phyloP scores from a whole-genome alignment of 2,797 vertebrate genomes.

The Typhlichthys eigenmanni region DNA sequence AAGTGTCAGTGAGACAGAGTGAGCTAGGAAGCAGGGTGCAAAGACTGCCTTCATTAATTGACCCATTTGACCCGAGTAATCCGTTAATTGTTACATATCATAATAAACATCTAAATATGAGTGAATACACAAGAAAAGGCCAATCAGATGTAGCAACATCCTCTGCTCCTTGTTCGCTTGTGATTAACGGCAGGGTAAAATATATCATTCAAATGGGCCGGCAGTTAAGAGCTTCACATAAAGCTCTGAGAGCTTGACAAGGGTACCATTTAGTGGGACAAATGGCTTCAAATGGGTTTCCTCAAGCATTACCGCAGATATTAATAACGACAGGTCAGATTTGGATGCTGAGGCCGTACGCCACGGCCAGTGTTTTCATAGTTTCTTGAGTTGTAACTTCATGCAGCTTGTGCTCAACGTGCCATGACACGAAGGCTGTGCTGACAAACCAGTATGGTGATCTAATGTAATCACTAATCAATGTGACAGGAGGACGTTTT shows the following conservation, averaged over 20 bases:
- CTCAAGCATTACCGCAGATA: conserved; percentile 61
- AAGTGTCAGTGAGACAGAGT: conserved; percentile 14
- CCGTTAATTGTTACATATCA: conserved; percentile 7
- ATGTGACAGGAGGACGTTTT: neutral
- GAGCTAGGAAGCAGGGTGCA: neutral
- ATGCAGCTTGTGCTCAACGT: conserved; percentile 24
- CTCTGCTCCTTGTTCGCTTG: conserved; percentile 41
- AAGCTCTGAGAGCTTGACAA: conserved; percentile 57
- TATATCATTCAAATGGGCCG: conserved; percentile 57
- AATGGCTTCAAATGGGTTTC: conserved; percentile 69
- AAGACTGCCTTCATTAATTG: conserved; percentile 12
- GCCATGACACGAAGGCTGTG: conserved; percentile 1
- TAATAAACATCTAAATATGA: conserved; percentile 27
- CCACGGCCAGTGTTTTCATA: conserved; percentile 48
- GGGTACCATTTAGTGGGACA: conserved; percentile 71
- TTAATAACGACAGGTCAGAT: conserved; percentile 64
- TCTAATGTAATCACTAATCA: conserved; percentile 49
- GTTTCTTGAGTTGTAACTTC: conserved; percentile 44
- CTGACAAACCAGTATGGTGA: conserved; percentile 45
- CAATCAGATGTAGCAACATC: conserved; percentile 15
- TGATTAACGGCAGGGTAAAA: conserved; percentile 65
- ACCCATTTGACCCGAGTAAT: conserved; percentile 6
- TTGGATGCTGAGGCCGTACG: conserved; percentile 44
- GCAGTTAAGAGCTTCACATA: conserved; percentile 60
- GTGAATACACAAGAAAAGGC: conserved; percentile 36